phyloP scores from a whole-genome alignment of 2,113 vertebrate species.

The Noctilio leporinus region DNA sequence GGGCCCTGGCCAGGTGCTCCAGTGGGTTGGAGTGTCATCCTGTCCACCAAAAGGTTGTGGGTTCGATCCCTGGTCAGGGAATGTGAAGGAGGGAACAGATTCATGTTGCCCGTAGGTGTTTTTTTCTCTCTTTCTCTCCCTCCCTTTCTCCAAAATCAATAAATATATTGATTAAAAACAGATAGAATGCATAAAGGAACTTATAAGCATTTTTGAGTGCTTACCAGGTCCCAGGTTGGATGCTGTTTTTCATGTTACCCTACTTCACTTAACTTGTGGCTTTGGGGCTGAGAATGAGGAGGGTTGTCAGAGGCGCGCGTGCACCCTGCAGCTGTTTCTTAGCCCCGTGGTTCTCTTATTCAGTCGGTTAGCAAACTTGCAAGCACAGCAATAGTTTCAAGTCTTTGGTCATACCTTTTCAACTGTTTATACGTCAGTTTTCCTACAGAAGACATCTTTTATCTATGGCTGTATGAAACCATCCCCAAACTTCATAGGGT shows the following conservation, averaged over 20 bases:
- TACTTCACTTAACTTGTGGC: neutral
- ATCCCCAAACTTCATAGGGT: neutral
- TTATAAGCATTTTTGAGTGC: neutral
- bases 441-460: neutral
- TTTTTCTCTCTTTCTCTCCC: too few species aligned
- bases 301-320: neutral
- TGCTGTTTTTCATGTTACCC: neutral
- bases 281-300: neutral
- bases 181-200: neutral
- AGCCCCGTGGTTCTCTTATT: neutral
- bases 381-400: neutral
- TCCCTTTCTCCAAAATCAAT: neutral
- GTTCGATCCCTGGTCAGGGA: neutral
- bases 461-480: neutral
- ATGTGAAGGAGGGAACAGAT: too few species aligned
- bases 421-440: neutral
- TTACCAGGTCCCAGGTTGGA: neutral
- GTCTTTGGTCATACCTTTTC: neutral
- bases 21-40: neutral
- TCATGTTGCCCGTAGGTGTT: too few species aligned
- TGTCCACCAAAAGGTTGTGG: neutral
- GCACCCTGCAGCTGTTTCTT: neutral
- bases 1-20: neutral
- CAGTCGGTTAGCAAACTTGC: neutral
- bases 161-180: neutral